Conservation (phyloP, 37 sponge, comb jelly and placozoan genomes). For the Mnemiopsis leidyi region DNA sequence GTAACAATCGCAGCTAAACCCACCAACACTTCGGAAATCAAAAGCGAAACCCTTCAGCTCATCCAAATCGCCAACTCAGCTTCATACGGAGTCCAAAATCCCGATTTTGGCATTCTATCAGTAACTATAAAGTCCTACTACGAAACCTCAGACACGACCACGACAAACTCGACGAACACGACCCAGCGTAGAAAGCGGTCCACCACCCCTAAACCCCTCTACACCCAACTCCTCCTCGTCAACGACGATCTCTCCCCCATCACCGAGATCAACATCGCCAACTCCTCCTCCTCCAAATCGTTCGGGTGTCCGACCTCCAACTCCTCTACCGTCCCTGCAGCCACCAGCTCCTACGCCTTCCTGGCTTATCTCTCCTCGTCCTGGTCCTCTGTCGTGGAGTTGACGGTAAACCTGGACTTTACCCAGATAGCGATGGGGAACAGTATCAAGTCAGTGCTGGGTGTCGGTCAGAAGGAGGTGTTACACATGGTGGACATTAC, state of each 20-base stretch:
- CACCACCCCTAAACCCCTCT: not conserved
- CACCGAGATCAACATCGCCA: not conserved
- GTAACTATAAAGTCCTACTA: conserved; percentile 12
- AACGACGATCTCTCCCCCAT: not conserved
- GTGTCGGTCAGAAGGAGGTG: not conserved
- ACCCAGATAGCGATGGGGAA: conserved; percentile 14
- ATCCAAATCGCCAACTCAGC: not conserved
- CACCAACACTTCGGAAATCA: not conserved
- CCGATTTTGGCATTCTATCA: not conserved
- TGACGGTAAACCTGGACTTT: conserved; percentile 29
- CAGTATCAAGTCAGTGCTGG: conserved; percentile 4
- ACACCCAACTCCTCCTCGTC: not conserved
- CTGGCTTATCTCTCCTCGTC: conserved; percentile 1
- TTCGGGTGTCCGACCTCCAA: conserved; percentile 36
- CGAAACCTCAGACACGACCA: not conserved
- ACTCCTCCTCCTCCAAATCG: not conserved
- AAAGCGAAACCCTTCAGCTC: not conserved
- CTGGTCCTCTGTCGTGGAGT: not conserved
- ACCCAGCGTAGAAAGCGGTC: not conserved
- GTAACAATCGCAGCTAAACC: not conserved
- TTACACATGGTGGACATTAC: not conserved
- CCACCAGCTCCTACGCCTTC: not conserved
- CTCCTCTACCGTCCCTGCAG: not conserved
- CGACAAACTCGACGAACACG: not conserved
- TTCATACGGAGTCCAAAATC: not conserved